phyloP scores from a whole-genome alignment of 2,797 vertebrate species.

The Rhynchonycteris naso region DNA sequence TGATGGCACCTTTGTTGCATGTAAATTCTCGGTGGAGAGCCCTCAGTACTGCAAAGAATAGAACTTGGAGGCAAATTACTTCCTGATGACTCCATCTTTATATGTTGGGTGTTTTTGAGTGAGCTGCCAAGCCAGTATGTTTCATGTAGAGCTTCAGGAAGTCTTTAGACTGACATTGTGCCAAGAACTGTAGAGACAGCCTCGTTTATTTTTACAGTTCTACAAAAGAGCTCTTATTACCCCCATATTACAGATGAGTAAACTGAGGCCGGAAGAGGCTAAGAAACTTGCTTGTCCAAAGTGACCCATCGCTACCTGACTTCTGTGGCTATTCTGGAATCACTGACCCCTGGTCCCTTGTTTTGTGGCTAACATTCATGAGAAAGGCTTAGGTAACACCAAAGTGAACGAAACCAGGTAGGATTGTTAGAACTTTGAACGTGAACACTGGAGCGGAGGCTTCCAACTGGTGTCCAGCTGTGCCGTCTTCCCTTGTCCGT shows the following conservation, averaged over 20 bases:
- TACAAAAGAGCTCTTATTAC: accelerated
- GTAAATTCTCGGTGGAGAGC: not conserved
- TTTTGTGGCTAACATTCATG: not conserved
- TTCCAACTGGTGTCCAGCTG: not conserved
- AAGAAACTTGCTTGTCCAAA: not conserved
- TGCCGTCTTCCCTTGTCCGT: accelerated
- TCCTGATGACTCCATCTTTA: not conserved
- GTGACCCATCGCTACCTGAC: not conserved
- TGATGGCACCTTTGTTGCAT: not conserved
- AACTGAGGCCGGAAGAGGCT: not conserved
- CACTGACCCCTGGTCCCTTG: not conserved
- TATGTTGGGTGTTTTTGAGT: not conserved
- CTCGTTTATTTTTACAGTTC: not conserved
- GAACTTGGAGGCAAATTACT: not conserved
- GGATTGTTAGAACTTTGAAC: not conserved
- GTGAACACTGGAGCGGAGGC: not conserved
- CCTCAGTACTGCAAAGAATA: accelerated
- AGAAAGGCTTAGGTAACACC: not conserved
- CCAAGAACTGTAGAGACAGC: not conserved
- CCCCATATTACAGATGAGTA: not conserved
- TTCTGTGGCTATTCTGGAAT: not conserved
- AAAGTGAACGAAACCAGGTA: not conserved
- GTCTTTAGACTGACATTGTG: not conserved
- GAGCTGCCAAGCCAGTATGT: not conserved
- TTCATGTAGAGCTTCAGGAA: not conserved